Percentiles rank a stretch among this genome's conserved stretches.
phyloP scores from a whole-genome alignment of 1,140 invertebrate species.

The Pseudomyrmex cubaensis region DNA sequence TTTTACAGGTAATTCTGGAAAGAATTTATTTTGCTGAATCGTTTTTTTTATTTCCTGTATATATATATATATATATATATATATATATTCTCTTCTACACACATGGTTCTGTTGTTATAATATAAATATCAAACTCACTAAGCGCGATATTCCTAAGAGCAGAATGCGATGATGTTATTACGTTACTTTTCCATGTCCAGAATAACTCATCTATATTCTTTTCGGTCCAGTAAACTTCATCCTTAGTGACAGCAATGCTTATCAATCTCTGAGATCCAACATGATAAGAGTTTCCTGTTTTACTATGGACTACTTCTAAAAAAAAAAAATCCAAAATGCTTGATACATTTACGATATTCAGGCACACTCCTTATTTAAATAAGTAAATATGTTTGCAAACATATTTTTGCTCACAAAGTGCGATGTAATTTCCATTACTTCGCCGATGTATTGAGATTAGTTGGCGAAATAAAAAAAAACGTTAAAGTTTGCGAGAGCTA shows the following conservation, averaged over 20 bases:
- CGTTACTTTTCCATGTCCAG: conserved; percentile 87
- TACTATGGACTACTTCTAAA: not conserved
- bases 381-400: conserved; percentile 30
- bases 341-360: conserved; percentile 50
- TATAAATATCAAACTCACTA: conserved; percentile 57
- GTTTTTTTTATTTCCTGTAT: not conserved
- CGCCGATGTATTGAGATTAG: too few relatives aligned
- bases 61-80: too few relatives aligned
- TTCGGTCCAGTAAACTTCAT: conserved; percentile 85
- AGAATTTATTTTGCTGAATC: conserved; percentile 8
- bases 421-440: too few relatives aligned
- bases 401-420: not conserved
- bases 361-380: not conserved
- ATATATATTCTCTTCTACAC: too few relatives aligned
- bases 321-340: conserved; percentile 74
- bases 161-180: conserved; percentile 64
- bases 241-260: conserved; percentile 85
- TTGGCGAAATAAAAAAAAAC: not conserved
- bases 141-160: conserved; percentile 79
- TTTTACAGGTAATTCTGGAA: not conserved
- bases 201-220: conserved; percentile 80
- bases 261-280: conserved; percentile 59
- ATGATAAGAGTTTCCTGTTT: too few relatives aligned
- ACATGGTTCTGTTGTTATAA: too few relatives aligned
- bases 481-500: not conserved